Conservation (phyloP, 2,888 invertebrate genomes). For the Aleiodes leptofemur region DNA sequence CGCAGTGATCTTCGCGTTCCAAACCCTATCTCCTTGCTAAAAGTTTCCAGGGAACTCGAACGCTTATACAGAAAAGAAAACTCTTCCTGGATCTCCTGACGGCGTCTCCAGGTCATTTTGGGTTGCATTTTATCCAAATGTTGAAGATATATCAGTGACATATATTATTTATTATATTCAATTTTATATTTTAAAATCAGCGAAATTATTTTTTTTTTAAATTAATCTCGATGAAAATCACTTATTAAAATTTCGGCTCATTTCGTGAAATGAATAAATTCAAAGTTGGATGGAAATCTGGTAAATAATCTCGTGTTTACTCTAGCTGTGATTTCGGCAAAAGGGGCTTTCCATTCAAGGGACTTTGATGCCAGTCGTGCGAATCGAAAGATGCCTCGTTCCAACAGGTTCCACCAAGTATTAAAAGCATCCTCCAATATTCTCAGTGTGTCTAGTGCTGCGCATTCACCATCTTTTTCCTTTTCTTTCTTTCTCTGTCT, state of each 20-base stretch:
- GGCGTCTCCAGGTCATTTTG: no score
- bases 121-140: no score
- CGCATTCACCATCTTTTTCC: conserved; percentile 35
- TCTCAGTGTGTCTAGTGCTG: conserved; percentile 10
- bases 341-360: conserved; percentile 43
- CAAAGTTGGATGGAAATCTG: conserved; percentile 26
- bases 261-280: conserved; percentile 17
- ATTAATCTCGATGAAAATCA: no score
- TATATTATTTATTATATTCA: no score
- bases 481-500: conserved; percentile 19
- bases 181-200: no score
- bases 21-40: no score
- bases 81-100: no score
- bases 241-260: background rate
- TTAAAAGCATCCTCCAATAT: conserved; percentile 44
- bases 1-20: no score
- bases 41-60: no score
- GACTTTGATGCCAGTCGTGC: conserved; percentile 51
- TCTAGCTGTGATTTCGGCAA: conserved; percentile 24
- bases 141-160: no score
- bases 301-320: conserved; percentile 38
- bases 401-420: conserved; percentile 50
- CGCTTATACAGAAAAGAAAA: no score
- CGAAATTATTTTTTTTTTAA: no score
- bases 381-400: conserved; percentile 48